Evolutionary conservation across 2,113 vertebrate species (phyloP), one percentile per base, ranked within the genome.

Genomic region (Myrmecophaga tridactyla): DNA sequence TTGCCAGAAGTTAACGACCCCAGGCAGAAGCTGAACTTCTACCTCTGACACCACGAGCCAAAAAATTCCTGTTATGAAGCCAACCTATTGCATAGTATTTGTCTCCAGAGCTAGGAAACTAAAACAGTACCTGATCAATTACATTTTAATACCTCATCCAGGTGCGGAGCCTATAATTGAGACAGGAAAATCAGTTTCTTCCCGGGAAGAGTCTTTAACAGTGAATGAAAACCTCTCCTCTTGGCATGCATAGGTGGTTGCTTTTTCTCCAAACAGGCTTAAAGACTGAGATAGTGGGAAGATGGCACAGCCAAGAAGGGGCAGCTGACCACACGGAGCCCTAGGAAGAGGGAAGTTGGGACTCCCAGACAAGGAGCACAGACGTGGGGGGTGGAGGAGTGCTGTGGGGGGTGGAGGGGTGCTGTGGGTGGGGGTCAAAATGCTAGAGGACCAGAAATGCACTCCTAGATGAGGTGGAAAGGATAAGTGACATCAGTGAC

Each of bases 121-220:
- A 53, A 53, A 17, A 53, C 14, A 53, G 51, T 10, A 17, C 36
- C 67, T 18, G 13, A 25, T 82, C 46, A 27, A 77, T 84, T 95
- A 51, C 70, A 62, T 76, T 84, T 84, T 92, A 92, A 70, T 84
- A 83, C 31, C 39, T 51, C 41, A 41, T 41, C 51, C n/a, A 69
- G 39, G 76, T 20, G 41, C n/a, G 77, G 14, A 92, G 75, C 36
- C 56, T 53, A 86, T 86, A 86, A 87, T 95, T 88, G 92, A n/a
- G n/a, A n/a, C n/a, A 92, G 82, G 80, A 78, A 78, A 23, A 13
- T 69, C 73, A 58, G 81, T n/a, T 63, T 27, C 62, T 34, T 75
- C 48, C 77, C 67, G 69, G n/a, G 56, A 82, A 81, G 48, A 36
- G 51, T n/a, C 46, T 76, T 77, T 5, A 31, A 82, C 62, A 41